Conservation (phyloP, 2,888 invertebrate genomes). For the Rhogogaster chlorosoma region DNA sequence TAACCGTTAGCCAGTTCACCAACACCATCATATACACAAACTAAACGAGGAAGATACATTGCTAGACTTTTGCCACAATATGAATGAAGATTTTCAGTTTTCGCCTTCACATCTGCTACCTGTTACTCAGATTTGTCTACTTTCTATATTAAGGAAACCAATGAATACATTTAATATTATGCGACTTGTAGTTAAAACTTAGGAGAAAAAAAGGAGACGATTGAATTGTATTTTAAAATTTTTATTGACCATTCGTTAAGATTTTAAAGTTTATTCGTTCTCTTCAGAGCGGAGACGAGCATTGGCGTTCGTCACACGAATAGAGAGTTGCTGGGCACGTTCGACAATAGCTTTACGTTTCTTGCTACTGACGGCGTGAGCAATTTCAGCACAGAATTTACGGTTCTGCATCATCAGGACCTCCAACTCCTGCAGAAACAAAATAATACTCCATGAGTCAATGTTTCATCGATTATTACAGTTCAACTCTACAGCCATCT, state of each 20-base stretch:
- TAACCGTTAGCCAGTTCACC: too few species aligned
- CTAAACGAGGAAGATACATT: too few species aligned
- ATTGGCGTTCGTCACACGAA: constrained; percentile 97
- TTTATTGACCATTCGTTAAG: constrained; percentile 49
- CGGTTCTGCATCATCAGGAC: constrained; percentile 99
- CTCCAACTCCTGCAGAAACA: constrained; percentile 89
- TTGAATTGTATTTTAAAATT: constrained; percentile 46
- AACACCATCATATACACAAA: too few species aligned
- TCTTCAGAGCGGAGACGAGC: constrained; percentile 99
- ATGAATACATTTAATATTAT: not conserved
- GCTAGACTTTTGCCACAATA: too few species aligned
- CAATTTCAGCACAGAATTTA: constrained; percentile 98
- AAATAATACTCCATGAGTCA: not conserved
- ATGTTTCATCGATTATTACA: not conserved
- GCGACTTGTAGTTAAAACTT: not conserved
- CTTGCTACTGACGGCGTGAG: constrained; percentile 98
- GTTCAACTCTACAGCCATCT: not conserved
- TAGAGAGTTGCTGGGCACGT: constrained; percentile 96
- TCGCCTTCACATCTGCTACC: not conserved
- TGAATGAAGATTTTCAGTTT: not conserved
- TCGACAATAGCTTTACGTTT: constrained; percentile 98
- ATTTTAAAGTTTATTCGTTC: constrained; percentile 89
- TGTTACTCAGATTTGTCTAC: not conserved
- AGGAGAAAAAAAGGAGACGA: not conserved
- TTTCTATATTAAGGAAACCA: not conserved